A percentile compares a stretch with the other conserved stretches of the same genome.
These are phyloP conservation scores for Ceriagrion tenellum DNA, from an alignment of 2,888 invertebrate genomes.

Conservation along the genomic window DNA sequence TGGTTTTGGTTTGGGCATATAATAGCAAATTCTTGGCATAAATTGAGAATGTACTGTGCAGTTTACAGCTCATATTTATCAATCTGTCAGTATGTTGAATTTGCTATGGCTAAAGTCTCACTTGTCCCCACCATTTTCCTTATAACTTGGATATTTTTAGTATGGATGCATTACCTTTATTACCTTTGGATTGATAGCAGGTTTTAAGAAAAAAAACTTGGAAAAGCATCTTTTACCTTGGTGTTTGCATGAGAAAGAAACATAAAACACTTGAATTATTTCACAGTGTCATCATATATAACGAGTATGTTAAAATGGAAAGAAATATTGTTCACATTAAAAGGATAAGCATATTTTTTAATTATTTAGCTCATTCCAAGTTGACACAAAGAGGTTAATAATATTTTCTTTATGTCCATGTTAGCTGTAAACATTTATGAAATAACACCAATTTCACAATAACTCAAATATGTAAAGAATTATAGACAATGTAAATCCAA, in stretches of 20 bases:
- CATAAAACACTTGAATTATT: neutral
- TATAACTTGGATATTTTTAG: neutral
- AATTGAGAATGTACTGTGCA: neutral
- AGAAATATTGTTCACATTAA: constrained; percentile 17
- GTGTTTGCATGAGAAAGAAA: neutral
- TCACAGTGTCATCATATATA: neutral
- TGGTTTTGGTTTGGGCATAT: neutral
- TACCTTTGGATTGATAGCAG: neutral
- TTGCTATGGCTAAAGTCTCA: neutral
- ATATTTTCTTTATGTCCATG: constrained; percentile 40
- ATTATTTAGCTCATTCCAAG: constrained; percentile 35
- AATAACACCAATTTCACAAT: constrained; percentile 57
- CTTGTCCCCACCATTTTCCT: neutral
- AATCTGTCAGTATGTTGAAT: neutral
- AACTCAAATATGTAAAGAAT: constrained; percentile 25
- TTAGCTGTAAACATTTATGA: constrained; percentile 43
- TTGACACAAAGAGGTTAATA: constrained; percentile 24
- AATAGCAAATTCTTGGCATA: neutral
- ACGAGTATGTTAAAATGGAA: neutral
- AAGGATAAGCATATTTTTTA: neutral
- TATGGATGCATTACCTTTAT: neutral
- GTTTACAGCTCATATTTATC: neutral
- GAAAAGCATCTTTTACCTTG: neutral
- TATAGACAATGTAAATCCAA: neutral
- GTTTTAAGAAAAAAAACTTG: neutral